A percentile compares a stretch with the other conserved stretches of the same genome.
Conservation (phyloP, 2,888 invertebrate species). For the Automeris io region DNA sequence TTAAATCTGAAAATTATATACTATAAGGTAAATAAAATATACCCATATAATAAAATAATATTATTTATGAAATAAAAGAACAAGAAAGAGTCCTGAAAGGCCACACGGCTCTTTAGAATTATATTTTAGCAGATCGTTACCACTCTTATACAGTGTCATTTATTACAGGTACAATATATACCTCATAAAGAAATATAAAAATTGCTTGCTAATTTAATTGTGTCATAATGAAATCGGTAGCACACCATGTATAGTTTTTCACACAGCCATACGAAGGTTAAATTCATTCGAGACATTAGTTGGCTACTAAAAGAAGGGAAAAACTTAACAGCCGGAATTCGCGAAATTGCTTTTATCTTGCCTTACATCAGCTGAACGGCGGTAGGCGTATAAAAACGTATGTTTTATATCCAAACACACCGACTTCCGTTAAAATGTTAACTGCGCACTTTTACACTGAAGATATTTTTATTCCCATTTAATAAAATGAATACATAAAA, state of each 20-base stretch:
- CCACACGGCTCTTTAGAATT: no score
- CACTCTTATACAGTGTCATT: no score
- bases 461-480: conserved; percentile 18
- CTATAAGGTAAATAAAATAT: no score
- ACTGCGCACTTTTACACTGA: conserved; percentile 12
- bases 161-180: no score
- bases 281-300: conserved; percentile 27
- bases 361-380: conserved; percentile 34
- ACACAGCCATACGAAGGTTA: conserved; percentile 13
- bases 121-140: no score
- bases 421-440: conserved; percentile 27
- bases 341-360: conserved; percentile 44
- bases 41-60: no score
- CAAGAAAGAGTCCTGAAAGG: no score
- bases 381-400: conserved; percentile 32
- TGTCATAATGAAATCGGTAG: not conserved
- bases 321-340: conserved; percentile 31
- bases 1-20: no score
- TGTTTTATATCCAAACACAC: conserved; percentile 31
- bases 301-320: conserved; percentile 37
- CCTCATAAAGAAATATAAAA: no score
- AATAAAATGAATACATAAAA: conserved; percentile 28
- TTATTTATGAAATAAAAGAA: no score
- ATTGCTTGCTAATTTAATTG: not conserved
- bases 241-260: not conserved